Evolutionary conservation across 2,888 invertebrate species (phyloP).

Genomic region (Sturmia bella): DNA sequence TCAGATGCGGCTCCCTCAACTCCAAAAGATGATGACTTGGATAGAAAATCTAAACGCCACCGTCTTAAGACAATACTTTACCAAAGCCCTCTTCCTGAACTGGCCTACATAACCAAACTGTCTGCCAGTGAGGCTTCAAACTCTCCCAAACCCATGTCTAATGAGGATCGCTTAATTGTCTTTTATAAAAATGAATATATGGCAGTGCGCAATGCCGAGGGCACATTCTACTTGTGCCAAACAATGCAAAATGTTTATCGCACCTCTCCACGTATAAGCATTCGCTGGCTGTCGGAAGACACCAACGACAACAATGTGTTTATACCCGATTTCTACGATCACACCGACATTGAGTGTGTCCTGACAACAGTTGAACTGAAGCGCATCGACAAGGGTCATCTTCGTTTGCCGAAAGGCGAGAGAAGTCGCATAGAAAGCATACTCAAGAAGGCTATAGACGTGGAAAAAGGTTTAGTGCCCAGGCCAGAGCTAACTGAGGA

Average conservation of each 20-base stretch:
- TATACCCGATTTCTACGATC: slow-evolving; percentile 94
- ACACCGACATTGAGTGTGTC: slow-evolving; percentile 95
- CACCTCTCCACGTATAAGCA: slow-evolving; percentile 91
- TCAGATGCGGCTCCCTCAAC: slow-evolving; percentile 57
- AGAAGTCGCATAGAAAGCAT: slow-evolving; percentile 90
- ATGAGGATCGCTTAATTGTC: slow-evolving; percentile 91
- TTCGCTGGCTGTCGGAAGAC: slow-evolving; percentile 92
- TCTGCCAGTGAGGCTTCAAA: slow-evolving; percentile 84
- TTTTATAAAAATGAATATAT: slow-evolving; percentile 96
- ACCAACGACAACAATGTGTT: slow-evolving; percentile 84
- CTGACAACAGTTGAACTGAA: slow-evolving; percentile 91
- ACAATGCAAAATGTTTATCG: slow-evolving; percentile 95
- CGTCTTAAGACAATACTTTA: slow-evolving; percentile 85
- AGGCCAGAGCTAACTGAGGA: slow-evolving; percentile 88
- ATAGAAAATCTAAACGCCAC: slow-evolving; percentile 76
- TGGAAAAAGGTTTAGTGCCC: slow-evolving; percentile 88
- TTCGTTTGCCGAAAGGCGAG: slow-evolving; percentile 88
- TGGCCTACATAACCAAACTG: slow-evolving; percentile 89
- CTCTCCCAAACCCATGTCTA: slow-evolving; percentile 83
- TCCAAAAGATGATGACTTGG: slow-evolving; percentile 69
- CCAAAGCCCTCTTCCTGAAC: slow-evolving; percentile 91
- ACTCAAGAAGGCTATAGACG: slow-evolving; percentile 90
- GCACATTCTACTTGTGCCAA: slow-evolving; percentile 93
- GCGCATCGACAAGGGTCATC: slow-evolving; percentile 88
- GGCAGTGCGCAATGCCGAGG: slow-evolving; percentile 94